Evolutionary conservation across 1,140 invertebrate species (phyloP).

Genomic region (Chymomyza costata): DNA sequence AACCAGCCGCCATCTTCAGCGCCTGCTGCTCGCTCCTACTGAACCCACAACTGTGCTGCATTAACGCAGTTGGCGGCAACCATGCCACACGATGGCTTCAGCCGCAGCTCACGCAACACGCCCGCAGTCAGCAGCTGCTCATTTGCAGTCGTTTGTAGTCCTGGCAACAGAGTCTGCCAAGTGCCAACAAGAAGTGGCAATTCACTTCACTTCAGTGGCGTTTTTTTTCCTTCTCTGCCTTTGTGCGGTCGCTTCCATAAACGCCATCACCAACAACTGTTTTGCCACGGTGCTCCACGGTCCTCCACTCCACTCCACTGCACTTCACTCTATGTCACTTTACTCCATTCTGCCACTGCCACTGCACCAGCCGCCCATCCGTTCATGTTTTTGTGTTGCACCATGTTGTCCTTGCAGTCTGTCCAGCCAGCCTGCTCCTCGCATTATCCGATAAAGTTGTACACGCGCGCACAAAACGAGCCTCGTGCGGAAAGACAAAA

Average conservation of each 20-base stretch:
- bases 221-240: constrained; percentile 30
- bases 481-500: no score
- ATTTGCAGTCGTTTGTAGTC: constrained; percentile 50
- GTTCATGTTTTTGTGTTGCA: constrained; percentile 12
- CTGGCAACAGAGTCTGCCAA: constrained; percentile 23
- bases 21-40: neutral
- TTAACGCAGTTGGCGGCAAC: constrained; percentile 37
- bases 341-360: constrained; percentile 1
- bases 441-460: no score
- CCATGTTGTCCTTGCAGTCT: constrained; percentile 1
- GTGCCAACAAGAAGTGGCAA: constrained; percentile 44
- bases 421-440: no score
- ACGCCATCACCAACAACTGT: neutral
- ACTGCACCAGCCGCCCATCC: neutral
- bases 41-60: constrained; percentile 4
- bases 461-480: no score
- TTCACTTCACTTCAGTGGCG: constrained; percentile 33
- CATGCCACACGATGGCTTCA: constrained; percentile 32
- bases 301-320: constrained; percentile 5
- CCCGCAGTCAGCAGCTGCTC: no score
- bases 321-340: constrained; percentile 1
- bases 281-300: neutral
- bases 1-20: constrained; percentile 15
- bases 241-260: constrained; percentile 4
- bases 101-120: no score